Conservation (phyloP, 2,888 invertebrate species). For the Anagyrus pseudococci region DNA sequence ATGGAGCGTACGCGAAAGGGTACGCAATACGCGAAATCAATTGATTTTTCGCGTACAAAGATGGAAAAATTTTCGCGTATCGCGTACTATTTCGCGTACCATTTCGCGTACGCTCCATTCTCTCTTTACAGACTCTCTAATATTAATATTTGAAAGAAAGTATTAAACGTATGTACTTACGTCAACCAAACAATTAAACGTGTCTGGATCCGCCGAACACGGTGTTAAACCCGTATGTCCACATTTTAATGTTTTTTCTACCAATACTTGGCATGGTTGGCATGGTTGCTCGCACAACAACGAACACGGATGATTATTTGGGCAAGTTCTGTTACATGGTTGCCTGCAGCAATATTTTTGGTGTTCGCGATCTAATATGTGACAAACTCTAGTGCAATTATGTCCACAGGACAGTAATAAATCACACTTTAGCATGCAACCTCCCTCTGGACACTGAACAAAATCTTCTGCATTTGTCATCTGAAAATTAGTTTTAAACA, state of each 20-base stretch:
- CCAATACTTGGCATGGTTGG: background rate
- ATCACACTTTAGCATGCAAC: constrained; percentile 10
- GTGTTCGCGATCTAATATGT: background rate
- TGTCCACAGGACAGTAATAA: background rate
- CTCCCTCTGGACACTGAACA: constrained; percentile 20
- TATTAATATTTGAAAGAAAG: background rate
- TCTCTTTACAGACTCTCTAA: too few species aligned
- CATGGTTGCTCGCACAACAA: background rate
- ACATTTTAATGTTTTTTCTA: background rate
- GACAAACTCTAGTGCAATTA: background rate
- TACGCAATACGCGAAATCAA: background rate
- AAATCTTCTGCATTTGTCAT: background rate
- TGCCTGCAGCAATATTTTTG: background rate
- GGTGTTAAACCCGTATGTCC: background rate
- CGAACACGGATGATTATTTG: background rate
- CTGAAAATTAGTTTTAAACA: background rate
- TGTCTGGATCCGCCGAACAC: background rate
- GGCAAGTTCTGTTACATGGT: background rate
- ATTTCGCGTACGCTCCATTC: too few species aligned
- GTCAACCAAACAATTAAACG: background rate
- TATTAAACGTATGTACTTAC: background rate
- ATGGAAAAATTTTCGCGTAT: background rate
- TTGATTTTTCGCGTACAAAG: background rate
- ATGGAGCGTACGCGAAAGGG: too few species aligned
- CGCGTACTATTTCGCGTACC: too few species aligned